Conservation (phyloP, 2,113 vertebrate species). For the Picathartes gymnocephalus region DNA sequence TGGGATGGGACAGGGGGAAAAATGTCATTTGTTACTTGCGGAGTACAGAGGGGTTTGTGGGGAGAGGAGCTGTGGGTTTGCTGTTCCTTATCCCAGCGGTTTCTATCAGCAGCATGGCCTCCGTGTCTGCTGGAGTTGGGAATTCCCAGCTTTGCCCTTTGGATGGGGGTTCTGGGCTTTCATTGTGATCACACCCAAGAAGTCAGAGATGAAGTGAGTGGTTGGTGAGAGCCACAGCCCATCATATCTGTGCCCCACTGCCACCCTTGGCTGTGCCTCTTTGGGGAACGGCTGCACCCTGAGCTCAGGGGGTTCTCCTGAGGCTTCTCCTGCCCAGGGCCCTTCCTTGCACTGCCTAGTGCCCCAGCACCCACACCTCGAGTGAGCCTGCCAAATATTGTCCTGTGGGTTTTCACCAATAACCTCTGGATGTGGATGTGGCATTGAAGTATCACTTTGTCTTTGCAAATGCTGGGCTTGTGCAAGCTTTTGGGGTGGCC, state of each 20-base stretch:
- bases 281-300: rapidly evolving
- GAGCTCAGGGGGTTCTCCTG: not conserved
- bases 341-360: not conserved
- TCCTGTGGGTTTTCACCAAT: not conserved
- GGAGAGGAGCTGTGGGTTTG: not conserved
- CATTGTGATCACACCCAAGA: rapidly evolving
- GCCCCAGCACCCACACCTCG: rapidly evolving
- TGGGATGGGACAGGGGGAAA: not conserved
- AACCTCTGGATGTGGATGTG: not conserved
- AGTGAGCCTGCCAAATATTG: not conserved
- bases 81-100: not conserved
- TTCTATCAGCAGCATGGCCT: rapidly evolving
- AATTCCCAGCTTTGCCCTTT: not conserved
- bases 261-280: rapidly evolving
- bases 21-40: not conserved
- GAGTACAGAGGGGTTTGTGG: not conserved
- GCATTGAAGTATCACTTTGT: not conserved
- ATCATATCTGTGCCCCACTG: not conserved
- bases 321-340: not conserved
- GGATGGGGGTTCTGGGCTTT: not conserved
- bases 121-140: not conserved
- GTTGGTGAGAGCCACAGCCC: not conserved
- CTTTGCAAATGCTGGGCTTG: not conserved
- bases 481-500: not conserved
- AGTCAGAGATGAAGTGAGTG: rapidly evolving